These are phyloP conservation scores for Ganaspis brasiliensis DNA, from an alignment of 2,888 invertebrate genomes.

Conservation along the genomic window DNA sequence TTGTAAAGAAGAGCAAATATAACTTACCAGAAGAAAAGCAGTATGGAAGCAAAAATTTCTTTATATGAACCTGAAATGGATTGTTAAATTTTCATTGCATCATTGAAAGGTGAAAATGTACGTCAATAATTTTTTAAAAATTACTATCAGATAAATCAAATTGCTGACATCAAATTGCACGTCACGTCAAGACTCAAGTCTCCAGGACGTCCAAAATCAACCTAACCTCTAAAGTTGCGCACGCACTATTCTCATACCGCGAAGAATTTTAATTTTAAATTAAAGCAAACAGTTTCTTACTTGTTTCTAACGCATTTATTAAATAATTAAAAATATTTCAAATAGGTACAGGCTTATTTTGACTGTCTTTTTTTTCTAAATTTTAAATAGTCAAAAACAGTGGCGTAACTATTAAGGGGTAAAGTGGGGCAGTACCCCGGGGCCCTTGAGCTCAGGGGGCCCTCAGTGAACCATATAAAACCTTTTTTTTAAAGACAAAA, in stretches of 20 bases:
- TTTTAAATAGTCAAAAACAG: too few species aligned
- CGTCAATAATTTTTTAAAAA: conserved; percentile 33
- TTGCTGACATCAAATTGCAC: conserved; percentile 53
- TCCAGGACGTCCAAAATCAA: conserved; percentile 54
- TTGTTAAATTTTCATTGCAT: conserved; percentile 20
- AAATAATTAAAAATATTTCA: too few species aligned
- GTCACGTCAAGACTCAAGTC: conserved; percentile 58
- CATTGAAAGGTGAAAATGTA: conserved; percentile 3
- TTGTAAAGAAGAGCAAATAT: neutral
- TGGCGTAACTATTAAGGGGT: too few species aligned
- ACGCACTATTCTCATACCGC: conserved; percentile 59
- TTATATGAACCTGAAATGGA: conserved; percentile 1
- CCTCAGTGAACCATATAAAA: too few species aligned
- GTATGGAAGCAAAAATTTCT: conserved; percentile 15
- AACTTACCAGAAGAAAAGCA: conserved; percentile 30
- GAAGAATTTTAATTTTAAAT: too few species aligned
- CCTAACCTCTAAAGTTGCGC: conserved; percentile 67
- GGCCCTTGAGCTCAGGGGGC: too few species aligned
- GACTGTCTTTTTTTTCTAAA: too few species aligned
- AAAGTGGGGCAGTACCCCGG: too few species aligned
- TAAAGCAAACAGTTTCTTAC: too few species aligned
- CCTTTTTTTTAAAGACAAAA: too few species aligned
- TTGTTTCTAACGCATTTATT: too few species aligned
- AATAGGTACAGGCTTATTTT: too few species aligned
- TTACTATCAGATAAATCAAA: conserved; percentile 17